Percentiles rank a stretch among this genome's conserved stretches.
Evolutionary conservation across 2,113 vertebrate genomes (phyloP).

Genomic region (Murina feae): DNA sequence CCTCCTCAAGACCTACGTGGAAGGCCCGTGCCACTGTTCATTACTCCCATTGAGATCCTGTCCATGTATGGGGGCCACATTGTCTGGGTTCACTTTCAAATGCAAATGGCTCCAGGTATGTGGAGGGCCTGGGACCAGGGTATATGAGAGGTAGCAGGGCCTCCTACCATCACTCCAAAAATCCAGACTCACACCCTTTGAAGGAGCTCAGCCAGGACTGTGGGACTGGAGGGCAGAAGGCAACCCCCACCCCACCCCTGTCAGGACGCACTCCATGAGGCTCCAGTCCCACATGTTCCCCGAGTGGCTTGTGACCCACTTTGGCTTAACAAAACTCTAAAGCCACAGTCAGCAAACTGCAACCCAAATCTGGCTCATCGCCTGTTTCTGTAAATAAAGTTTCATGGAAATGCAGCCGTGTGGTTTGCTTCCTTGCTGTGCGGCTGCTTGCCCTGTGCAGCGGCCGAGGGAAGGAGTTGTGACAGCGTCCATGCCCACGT

Average conservation of each 20-base stretch:
- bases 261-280: no score
- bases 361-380: not conserved
- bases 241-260: not conserved
- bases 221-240: not conserved
- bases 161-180: not conserved
- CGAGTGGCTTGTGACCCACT: not conserved
- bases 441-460: not conserved
- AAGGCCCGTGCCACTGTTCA: not conserved
- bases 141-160: not conserved
- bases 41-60: not conserved
- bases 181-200: not conserved
- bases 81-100: not conserved
- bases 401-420: not conserved
- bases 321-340: not conserved
- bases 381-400: not conserved
- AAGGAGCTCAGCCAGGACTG: not conserved
- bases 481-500: not conserved
- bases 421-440: not conserved
- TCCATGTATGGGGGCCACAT: not conserved
- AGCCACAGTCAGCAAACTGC: not conserved
- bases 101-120: not conserved
- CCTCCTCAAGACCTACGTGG: not conserved
- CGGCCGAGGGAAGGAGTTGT: not conserved
- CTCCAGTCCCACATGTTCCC: accelerated
- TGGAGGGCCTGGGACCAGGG: not conserved